Conservation (phyloP, 2,797 vertebrate species). For the Arremon brunneinucha region DNA sequence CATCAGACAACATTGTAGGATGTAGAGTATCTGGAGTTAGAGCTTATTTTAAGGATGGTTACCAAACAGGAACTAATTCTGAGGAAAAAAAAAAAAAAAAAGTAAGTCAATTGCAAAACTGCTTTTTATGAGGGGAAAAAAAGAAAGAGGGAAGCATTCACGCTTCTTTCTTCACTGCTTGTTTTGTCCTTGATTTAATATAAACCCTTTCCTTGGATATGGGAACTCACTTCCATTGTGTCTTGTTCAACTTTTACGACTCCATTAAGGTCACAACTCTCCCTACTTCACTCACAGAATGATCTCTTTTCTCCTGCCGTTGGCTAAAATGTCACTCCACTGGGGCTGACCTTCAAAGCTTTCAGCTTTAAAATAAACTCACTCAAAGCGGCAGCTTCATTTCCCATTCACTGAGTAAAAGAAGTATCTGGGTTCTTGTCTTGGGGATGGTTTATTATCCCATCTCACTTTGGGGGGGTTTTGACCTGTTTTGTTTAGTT, state of each 20-base stretch:
- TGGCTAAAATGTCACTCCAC: conserved; percentile 32
- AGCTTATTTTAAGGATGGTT: neutral
- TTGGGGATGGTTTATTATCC: neutral
- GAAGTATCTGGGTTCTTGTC: neutral
- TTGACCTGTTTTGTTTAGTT: neutral
- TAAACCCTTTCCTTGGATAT: neutral
- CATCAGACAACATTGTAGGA: neutral
- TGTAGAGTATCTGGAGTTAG: neutral
- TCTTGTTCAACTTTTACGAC: neutral
- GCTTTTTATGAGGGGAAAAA: neutral
- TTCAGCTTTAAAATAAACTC: conserved; percentile 47
- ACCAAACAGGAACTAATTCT: neutral
- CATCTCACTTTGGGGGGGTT: neutral
- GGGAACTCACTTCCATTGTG: neutral
- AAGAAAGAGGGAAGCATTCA: neutral
- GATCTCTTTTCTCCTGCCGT: conserved; percentile 1
- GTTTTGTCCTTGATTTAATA: neutral
- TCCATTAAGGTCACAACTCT: conserved; percentile 31
- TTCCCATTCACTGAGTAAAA: neutral
- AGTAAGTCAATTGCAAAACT: neutral
- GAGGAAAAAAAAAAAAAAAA: neutral
- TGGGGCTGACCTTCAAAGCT: conserved; percentile 52
- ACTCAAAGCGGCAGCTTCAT: conserved; percentile 21
- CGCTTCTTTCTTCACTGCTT: neutral
- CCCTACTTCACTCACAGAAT: neutral